Base-by-base conservation (phyloP, 2,113 vertebrate species). In the Urocynchramus pylzowi region DNA sequence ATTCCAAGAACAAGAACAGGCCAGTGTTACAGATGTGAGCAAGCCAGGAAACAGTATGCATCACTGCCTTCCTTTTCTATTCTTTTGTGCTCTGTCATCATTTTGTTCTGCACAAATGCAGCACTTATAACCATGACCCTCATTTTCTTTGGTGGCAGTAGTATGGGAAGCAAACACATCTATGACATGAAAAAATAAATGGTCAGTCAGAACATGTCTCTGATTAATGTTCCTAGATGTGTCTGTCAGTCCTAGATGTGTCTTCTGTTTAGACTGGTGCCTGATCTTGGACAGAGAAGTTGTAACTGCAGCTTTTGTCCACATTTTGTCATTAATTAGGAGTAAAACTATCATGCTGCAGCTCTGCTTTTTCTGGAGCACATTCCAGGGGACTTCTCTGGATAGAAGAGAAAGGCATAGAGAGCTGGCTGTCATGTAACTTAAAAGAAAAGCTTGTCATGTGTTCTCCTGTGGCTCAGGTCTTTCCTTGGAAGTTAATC, bases 1-100 rank as follows among this genome's bases (percentile, higher is more conserved):
- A 90, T 95, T 90, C 50, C 59, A 84, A 70, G 87, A 91, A 83
- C 73, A 92, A 84, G 86, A 92, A 93, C 76, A 95, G 41, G 54
- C 54, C 56, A 81, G 52, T 63, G 54, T 90, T 86, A 83, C 21
- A 90, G 54, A 87, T 88, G 37, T 59, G 71, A 74, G 37, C 0
- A 3, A 95, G 53, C 57, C 78, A 94, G 50, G 47, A 93, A 91
- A 95, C 89, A 54, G 68, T 91, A 94, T 52, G 80, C 80, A 87
- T 87, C 65, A 49, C 5, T 95, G 89, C 77, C 37, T 39, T 88
- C 41, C 61, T 93, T 61, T 90, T 95, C 60, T 92, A 35, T 90
- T 89, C 59, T 87, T 82, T 76, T 83, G 31, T 94, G 67, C 59
- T 74, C 64, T 85, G 70, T 69, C 70, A 79, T 69, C n/a, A 11